phyloP scores from a whole-genome alignment of 2,888 invertebrate genomes.

The Drosophila ezoana region DNA sequence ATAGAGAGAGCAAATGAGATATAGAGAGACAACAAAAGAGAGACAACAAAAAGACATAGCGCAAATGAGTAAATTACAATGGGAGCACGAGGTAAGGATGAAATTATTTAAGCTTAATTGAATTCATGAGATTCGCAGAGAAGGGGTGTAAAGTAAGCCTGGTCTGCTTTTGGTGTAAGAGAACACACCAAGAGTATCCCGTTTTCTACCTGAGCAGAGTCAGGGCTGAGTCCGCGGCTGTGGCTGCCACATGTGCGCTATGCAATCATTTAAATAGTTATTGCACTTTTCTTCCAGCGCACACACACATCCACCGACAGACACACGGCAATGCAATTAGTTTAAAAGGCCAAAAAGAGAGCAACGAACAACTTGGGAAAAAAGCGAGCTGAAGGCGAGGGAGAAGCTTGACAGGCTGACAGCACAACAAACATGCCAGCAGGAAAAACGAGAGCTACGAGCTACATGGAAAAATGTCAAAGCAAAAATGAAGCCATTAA shows the following conservation, averaged over 20 bases:
- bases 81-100: not conserved
- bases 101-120: not conserved
- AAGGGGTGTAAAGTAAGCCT: not conserved
- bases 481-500: constrained; percentile 80
- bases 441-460: constrained; percentile 53
- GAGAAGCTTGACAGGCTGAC: constrained; percentile 68
- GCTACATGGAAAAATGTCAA: constrained; percentile 74
- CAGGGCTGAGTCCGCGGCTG: constrained; percentile 14
- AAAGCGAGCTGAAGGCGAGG: constrained; percentile 1
- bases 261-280: constrained; percentile 78
- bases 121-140: not conserved
- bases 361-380: constrained; percentile 6
- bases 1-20: too few species aligned
- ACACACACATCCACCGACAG: constrained; percentile 30
- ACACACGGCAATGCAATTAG: constrained; percentile 72
- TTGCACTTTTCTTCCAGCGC: constrained; percentile 66
- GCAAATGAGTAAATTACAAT: not conserved
- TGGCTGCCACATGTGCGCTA: constrained; percentile 56
- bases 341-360: constrained; percentile 71
- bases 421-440: constrained; percentile 66
- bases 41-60: too few species aligned
- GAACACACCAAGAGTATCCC: too few species aligned
- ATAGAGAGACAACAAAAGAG: too few species aligned
- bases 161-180: too few species aligned
- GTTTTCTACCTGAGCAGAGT: not conserved